Evolutionary conservation across 2,888 invertebrate species (phyloP).

Genomic region (Drosophila meridionalis): DNA sequence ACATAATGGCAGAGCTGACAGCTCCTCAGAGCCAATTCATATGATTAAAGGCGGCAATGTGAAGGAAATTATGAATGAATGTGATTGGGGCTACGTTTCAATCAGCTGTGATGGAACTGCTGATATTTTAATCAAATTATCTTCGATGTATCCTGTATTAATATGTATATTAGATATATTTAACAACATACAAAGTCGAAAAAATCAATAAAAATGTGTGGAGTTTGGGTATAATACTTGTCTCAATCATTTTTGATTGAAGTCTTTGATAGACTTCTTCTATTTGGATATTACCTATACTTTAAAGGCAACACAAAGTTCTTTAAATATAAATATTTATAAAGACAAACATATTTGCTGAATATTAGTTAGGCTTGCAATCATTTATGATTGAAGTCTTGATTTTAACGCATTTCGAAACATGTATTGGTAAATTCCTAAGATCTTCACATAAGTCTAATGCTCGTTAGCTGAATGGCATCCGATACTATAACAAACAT

Average conservation of each 20-base stretch:
- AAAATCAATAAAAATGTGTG: not conserved
- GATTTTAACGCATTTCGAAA: not conserved
- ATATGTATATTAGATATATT: no score
- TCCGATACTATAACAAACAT: not conserved
- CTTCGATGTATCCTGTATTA: no score
- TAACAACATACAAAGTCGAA: not conserved
- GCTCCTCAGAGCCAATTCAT: conserved; percentile 13
- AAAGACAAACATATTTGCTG: no score
- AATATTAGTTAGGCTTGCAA: no score
- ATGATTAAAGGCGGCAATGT: conserved; percentile 8
- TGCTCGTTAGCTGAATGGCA: not conserved
- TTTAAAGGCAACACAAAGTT: no score
- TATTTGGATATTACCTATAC: no score
- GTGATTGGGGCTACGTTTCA: not conserved
- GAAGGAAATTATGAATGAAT: not conserved
- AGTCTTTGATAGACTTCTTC: not conserved
- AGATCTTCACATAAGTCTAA: not conserved
- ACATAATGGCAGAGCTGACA: conserved; percentile 60
- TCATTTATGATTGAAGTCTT: not conserved
- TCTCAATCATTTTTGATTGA: not conserved
- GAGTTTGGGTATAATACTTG: not conserved
- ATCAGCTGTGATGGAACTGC: not conserved
- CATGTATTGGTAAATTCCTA: not conserved
- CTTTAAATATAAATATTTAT: no score
- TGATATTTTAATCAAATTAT: no score